phyloP scores from a whole-genome alignment of 2,113 vertebrate genomes.

The Pica pica region DNA sequence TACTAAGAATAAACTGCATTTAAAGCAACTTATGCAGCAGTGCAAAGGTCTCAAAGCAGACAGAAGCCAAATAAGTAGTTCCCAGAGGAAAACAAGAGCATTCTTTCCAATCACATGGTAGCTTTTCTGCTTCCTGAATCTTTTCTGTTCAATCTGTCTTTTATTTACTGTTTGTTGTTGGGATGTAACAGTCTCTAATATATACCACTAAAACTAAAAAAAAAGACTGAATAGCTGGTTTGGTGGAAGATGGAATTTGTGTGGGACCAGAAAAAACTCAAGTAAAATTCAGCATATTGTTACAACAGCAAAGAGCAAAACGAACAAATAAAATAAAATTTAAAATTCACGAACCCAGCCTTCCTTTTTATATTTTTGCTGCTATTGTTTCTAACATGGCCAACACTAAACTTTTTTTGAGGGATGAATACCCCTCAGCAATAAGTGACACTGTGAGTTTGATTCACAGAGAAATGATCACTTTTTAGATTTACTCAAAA shows the following conservation, averaged over 20 bases:
- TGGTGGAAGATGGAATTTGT: background rate
- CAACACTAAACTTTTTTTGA: background rate
- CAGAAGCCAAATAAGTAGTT: background rate
- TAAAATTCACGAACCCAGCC: background rate
- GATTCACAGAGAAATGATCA: background rate
- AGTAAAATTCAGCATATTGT: background rate
- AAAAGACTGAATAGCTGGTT: background rate
- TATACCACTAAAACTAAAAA: background rate
- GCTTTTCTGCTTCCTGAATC: background rate
- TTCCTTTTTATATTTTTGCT: background rate
- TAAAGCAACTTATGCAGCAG: background rate
- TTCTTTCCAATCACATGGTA: background rate
- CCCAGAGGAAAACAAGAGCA: background rate
- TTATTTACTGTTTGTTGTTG: background rate
- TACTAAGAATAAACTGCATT: background rate
- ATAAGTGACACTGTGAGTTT: background rate
- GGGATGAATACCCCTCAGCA: background rate
- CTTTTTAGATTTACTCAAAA: background rate
- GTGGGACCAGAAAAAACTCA: background rate
- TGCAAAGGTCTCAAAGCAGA: background rate
- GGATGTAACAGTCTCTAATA: background rate
- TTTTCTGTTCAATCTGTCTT: background rate
- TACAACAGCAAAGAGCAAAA: background rate
- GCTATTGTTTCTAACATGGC: background rate
- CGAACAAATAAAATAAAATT: background rate